Evolutionary conservation across 2,888 invertebrate species (phyloP).

Genomic region (Schizaphis graminum): DNA sequence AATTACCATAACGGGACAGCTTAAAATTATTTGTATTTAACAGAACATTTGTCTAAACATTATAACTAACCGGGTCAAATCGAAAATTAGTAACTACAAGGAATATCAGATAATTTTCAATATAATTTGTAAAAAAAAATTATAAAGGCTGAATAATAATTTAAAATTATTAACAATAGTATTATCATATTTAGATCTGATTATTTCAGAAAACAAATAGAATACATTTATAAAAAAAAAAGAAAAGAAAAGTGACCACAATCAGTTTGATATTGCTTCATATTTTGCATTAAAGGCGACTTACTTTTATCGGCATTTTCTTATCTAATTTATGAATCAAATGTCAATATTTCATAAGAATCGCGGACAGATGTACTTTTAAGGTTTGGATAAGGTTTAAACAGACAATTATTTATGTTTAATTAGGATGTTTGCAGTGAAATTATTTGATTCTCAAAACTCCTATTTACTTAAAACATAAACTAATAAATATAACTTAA

Average conservation of each 20-base stretch:
- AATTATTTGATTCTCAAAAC: neutral
- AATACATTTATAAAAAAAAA: neutral
- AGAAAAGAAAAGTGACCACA: too few relatives aligned
- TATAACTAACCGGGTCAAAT: neutral
- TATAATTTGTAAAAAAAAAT: neutral
- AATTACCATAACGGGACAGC: neutral
- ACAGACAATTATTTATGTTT: neutral
- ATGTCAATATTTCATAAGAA: neutral
- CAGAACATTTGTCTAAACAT: neutral
- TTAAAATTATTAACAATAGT: neutral
- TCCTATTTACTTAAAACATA: neutral
- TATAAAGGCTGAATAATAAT: neutral
- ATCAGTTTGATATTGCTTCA: neutral
- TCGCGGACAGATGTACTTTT: neutral
- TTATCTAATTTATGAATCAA: neutral
- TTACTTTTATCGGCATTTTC: neutral
- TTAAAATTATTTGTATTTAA: neutral
- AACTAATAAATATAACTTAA: neutral
- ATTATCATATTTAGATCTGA: neutral
- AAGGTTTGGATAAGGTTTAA: neutral
- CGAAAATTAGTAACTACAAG: neutral
- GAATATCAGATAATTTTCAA: neutral
- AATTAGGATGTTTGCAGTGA: neutral
- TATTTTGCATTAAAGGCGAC: neutral
- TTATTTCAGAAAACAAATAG: neutral